A percentile compares a stretch with the other conserved stretches of the same genome.
Conservation (phyloP, 2,797 vertebrate genomes). For the Natrix natrix region DNA sequence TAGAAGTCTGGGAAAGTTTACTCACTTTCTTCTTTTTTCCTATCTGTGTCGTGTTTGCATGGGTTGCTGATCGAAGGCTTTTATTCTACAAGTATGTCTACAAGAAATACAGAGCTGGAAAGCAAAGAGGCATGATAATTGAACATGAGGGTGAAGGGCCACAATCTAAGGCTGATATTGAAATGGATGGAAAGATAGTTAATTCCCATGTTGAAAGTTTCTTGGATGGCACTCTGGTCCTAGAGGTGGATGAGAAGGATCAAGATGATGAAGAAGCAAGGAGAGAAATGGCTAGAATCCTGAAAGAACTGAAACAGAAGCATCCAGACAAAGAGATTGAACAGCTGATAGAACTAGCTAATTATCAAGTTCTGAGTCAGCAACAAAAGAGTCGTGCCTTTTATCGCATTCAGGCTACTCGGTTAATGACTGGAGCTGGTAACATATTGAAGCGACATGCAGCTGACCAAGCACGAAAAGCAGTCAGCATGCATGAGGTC, state of each 20-base stretch:
- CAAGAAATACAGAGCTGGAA: slow-evolving; percentile 90
- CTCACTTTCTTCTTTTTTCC: slow-evolving; percentile 96
- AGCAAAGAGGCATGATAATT: slow-evolving; percentile 89
- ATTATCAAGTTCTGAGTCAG: slow-evolving; percentile 89
- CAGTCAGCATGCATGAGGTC: slow-evolving; percentile 83
- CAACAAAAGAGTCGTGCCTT: slow-evolving; percentile 94
- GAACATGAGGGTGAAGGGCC: slow-evolving; percentile 90
- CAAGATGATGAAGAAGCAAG: slow-evolving; percentile 86
- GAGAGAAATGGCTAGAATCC: slow-evolving; percentile 85
- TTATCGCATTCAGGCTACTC: slow-evolving; percentile 92
- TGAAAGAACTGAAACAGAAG: slow-evolving; percentile 94
- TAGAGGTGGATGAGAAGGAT: slow-evolving; percentile 88
- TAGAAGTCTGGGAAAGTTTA: slow-evolving; percentile 96
- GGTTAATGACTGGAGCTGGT: slow-evolving; percentile 90
- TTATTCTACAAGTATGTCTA: slow-evolving; percentile 95
- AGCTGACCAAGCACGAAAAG: slow-evolving; percentile 87
- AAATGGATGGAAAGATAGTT: slow-evolving; percentile 88
- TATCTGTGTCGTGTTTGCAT: slow-evolving; percentile 90
- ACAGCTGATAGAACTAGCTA: slow-evolving; percentile 88
- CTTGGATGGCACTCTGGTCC: slow-evolving; percentile 84
- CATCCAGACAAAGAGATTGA: slow-evolving; percentile 91
- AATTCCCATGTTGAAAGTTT: slow-evolving; percentile 85
- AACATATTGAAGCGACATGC: slow-evolving; percentile 90
- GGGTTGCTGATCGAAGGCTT: slow-evolving; percentile 91
- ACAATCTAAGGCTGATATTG: slow-evolving; percentile 83